Conservation (phyloP, 30 jellyfish, hydroid and myxozoan genomes). For the Clytia hemisphaerica region DNA sequence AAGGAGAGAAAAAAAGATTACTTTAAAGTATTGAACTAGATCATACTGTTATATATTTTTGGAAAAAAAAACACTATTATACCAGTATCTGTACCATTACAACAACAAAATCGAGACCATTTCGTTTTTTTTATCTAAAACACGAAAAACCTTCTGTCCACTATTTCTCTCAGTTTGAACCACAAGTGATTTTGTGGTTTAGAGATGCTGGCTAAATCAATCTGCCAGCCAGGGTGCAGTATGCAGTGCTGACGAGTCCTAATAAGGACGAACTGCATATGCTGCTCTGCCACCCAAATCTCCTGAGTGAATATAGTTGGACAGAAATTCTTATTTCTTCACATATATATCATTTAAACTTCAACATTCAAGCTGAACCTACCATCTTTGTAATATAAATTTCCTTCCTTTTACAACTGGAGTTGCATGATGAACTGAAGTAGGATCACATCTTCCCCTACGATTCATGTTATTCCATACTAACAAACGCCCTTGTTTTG, state of each 20-base stretch:
- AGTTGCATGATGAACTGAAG: slow-evolving; percentile 80
- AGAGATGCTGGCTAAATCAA: too few species aligned
- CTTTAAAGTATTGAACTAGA: not conserved
- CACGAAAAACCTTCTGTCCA: too few species aligned
- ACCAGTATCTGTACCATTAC: too few species aligned
- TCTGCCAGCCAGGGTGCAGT: too few species aligned
- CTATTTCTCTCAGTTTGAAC: too few species aligned
- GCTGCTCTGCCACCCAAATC: too few species aligned
- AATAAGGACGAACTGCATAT: too few species aligned
- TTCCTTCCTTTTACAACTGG: slow-evolving; percentile 64
- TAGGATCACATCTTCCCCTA: slow-evolving; percentile 67
- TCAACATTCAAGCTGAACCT: not conserved
- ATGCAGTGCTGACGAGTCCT: too few species aligned
- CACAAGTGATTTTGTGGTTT: too few species aligned
- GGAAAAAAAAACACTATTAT: too few species aligned
- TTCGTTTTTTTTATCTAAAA: too few species aligned
- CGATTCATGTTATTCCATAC: slow-evolving; percentile 80
- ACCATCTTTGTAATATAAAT: slow-evolving; percentile 81
- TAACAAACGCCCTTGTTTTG: slow-evolving; percentile 66
- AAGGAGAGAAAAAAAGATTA: not conserved
- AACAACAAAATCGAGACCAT: too few species aligned
- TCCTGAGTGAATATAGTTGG: not conserved
- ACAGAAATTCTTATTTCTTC: not conserved
- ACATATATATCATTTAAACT: not conserved
- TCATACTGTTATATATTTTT: not conserved